Percentiles rank a stretch among this genome's conserved stretches.
phyloP scores from a whole-genome alignment of 2,888 invertebrate species.

The Leucoma salicis region DNA sequence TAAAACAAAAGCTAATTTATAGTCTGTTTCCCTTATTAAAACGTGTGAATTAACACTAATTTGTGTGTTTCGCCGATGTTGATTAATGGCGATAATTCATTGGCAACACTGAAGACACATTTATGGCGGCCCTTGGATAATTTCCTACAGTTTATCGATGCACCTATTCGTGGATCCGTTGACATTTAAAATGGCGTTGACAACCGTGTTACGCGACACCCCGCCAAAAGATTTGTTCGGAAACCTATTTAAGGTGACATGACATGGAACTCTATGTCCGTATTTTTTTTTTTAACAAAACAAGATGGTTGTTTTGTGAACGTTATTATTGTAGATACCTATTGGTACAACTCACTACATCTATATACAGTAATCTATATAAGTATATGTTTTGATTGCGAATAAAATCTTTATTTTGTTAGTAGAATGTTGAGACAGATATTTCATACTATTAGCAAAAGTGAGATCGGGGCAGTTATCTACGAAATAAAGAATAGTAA shows the following conservation, averaged over 20 bases:
- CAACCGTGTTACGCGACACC: conserved; percentile 41
- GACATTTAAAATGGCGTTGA: conserved; percentile 55
- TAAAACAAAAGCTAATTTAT: conserved; percentile 32
- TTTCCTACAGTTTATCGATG: conserved; percentile 49
- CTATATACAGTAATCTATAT: too few species aligned
- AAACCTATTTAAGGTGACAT: conserved; percentile 61
- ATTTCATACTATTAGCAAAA: too few species aligned
- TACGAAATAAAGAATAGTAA: too few species aligned
- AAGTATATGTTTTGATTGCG: too few species aligned
- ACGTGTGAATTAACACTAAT: conserved; percentile 33
- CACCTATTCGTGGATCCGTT: conserved; percentile 47
- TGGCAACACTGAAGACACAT: conserved; percentile 37
- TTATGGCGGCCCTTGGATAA: conserved; percentile 48
- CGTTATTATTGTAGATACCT: too few species aligned
- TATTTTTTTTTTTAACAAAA: conserved; percentile 26
- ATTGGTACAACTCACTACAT: too few species aligned
- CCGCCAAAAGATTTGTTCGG: conserved; percentile 61
- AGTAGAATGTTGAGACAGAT: too few species aligned
- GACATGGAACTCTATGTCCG: conserved; percentile 57
- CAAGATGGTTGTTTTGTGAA: conserved; percentile 27
- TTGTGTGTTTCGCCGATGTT: conserved; percentile 38
- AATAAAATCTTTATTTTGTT: too few species aligned
- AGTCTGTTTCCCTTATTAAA: conserved; percentile 31
- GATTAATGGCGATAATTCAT: conserved; percentile 47
- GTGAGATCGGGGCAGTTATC: too few species aligned